Conservation (phyloP, 2,797 vertebrate species). For the Xiphophorus birchmanni region DNA sequence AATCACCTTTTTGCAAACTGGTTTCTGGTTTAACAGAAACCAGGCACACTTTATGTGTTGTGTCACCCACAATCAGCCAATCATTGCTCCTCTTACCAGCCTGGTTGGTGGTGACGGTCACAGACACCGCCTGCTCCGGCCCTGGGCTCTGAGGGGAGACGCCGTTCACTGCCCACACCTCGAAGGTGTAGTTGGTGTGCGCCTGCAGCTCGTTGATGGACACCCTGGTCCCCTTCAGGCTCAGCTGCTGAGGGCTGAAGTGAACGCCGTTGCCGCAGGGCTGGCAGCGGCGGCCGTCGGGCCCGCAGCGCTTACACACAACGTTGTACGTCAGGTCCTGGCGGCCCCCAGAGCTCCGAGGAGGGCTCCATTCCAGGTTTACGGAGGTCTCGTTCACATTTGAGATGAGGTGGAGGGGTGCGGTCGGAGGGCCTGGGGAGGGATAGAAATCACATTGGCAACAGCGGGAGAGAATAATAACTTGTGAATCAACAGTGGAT, state of each 20-base stretch:
- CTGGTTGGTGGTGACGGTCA: conserved; percentile 97
- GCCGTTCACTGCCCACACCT: conserved; percentile 96
- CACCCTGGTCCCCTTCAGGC: conserved; percentile 88
- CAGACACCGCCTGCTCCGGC: conserved; percentile 91
- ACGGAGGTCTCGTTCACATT: conserved; percentile 98
- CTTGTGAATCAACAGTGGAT: conserved; percentile 8
- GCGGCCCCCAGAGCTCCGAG: conserved; percentile 89
- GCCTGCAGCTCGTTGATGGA: conserved; percentile 96
- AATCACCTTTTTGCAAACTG: neutral
- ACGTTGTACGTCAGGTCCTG: conserved; percentile 94
- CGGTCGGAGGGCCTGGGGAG: conserved; percentile 88
- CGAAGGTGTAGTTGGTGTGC: conserved; percentile 98
- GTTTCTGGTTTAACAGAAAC: conserved; percentile 10
- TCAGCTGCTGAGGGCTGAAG: conserved; percentile 92
- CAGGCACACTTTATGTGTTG: neutral
- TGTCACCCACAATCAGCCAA: conserved; percentile 1
- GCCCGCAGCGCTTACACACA: conserved; percentile 91
- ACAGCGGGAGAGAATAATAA: neutral
- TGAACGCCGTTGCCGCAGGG: conserved; percentile 92
- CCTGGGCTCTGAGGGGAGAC: conserved; percentile 93
- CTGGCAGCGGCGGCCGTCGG: conserved; percentile 86
- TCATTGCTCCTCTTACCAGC: conserved; percentile 82
- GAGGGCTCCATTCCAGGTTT: conserved; percentile 94
- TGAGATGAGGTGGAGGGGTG: conserved; percentile 94
- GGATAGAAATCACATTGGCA: conserved; percentile 52